phyloP scores from a whole-genome alignment of 2,797 vertebrate genomes.

The Sphaeramia orbicularis region DNA sequence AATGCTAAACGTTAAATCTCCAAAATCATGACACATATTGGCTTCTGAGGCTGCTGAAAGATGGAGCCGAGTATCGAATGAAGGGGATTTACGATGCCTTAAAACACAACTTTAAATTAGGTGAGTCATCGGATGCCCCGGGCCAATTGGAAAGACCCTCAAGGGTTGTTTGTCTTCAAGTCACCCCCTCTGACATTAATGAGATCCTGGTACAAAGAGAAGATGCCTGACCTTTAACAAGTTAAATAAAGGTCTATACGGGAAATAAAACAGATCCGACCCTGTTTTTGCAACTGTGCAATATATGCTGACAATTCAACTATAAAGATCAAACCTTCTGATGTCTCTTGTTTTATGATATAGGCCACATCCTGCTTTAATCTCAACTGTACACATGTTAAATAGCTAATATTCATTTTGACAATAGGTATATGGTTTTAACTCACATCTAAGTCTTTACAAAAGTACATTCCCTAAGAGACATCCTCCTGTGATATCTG shows the following conservation, averaged over 20 bases:
- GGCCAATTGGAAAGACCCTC: slow-evolving; percentile 51
- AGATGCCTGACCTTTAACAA: slow-evolving; percentile 34
- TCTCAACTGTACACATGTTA: slow-evolving; percentile 16
- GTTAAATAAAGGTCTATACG: slow-evolving; percentile 19
- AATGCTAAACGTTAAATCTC: slow-evolving; percentile 67
- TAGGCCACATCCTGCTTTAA: slow-evolving; percentile 26
- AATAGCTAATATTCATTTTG: slow-evolving; percentile 25
- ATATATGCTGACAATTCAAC: slow-evolving; percentile 22
- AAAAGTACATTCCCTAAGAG: slow-evolving; percentile 36
- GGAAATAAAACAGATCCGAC: slow-evolving; percentile 30
- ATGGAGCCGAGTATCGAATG: slow-evolving; percentile 38
- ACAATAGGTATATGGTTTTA: slow-evolving; percentile 29
- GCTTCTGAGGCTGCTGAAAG: slow-evolving; percentile 48
- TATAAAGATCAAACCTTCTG: slow-evolving; percentile 32
- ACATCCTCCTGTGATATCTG: slow-evolving; percentile 46
- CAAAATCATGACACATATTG: slow-evolving; percentile 68
- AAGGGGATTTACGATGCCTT: slow-evolving; percentile 62
- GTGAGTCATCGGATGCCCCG: slow-evolving; percentile 68
- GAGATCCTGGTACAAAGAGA: slow-evolving; percentile 37
- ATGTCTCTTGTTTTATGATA: slow-evolving; percentile 22
- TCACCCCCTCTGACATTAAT: slow-evolving; percentile 69
- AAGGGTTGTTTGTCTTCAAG: slow-evolving; percentile 64
- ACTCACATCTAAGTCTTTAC: slow-evolving; percentile 34
- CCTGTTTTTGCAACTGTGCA: slow-evolving; percentile 15
- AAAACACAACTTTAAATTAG: slow-evolving; percentile 57